These are phyloP conservation scores for Trachelus stipa DNA, from an alignment of 2,888 invertebrate genomes.

Conservation along the genomic window DNA sequence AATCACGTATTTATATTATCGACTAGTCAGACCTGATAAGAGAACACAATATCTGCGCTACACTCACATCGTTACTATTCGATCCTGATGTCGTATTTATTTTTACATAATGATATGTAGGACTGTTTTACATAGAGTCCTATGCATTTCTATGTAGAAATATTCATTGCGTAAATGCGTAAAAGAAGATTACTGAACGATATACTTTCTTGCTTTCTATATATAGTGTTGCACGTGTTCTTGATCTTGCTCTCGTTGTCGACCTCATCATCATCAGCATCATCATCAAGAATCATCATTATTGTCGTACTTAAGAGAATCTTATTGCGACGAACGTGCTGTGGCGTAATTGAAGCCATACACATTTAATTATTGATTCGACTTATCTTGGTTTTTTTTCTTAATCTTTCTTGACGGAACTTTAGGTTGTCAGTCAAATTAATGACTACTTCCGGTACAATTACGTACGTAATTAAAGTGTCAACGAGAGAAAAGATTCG, in stretches of 20 bases:
- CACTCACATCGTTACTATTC: neutral
- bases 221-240: neutral
- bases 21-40: neutral
- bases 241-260: neutral
- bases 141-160: neutral
- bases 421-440: neutral
- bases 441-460: neutral
- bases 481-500: neutral
- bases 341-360: neutral
- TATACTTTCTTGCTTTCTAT: neutral
- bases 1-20: slow-evolving; percentile 19
- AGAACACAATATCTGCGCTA: neutral
- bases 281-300: neutral
- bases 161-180: neutral
- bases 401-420: neutral
- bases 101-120: neutral
- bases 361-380: neutral
- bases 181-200: neutral
- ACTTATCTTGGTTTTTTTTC: neutral
- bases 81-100: neutral
- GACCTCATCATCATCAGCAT: neutral
- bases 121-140: neutral
- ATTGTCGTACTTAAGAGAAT: neutral
- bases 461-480: neutral
- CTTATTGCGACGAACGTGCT: neutral